Base-by-base conservation (phyloP, 2,113 vertebrate genomes). In the Recurvirostra avosetta region DNA sequence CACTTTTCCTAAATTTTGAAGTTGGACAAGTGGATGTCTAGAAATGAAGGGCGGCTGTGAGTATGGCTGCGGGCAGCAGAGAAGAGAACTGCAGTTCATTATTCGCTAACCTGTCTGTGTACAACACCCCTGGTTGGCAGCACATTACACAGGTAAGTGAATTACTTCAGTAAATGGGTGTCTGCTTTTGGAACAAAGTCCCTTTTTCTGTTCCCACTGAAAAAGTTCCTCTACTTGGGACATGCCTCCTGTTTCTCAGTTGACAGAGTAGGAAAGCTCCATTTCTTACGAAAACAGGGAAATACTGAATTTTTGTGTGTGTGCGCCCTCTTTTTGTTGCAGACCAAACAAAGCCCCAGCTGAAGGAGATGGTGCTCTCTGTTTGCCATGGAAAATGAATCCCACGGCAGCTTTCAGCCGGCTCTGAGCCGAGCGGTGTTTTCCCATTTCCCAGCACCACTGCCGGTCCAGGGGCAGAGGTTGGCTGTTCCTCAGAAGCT, bases 381-480 rank as follows among this genome's bases (percentile, higher is more conserved):
- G 36, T 76, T 62, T 76, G 21, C 58, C 30, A 9, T 3, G 30
- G 49, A 43, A 80, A 34, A 53, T 17, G 2, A 58, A 87, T 12
- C 27, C 58, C 6, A 15, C 0, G 3, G 23, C 61, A 45, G 20
- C 27, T 63, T 45, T 29, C 11, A 30, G 8, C 36, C 14, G 0
- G 27, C 34, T 30, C 36, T 3, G 17, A 29, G 13, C 22, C 7
- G 8, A 67, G 12, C 1, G 0, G 11, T 3, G 5, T n/a, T 74
- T 53, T 50, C 53, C 52, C 5, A 0, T 20, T 45, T 25, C 38
- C 55, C 75, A 47, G 32, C 4, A 0, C 9, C 1, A 1, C 32
- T 75, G 34, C 30, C 2, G 4, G n/a, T 15, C 20, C 3, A 3
- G 32, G 15, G 21, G 26, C 63, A 40, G 74, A 73, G 56, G 11